These are phyloP conservation scores for Microtus pennsylvanicus DNA, from an alignment of 2,113 vertebrate genomes.

Conservation along the genomic window DNA sequence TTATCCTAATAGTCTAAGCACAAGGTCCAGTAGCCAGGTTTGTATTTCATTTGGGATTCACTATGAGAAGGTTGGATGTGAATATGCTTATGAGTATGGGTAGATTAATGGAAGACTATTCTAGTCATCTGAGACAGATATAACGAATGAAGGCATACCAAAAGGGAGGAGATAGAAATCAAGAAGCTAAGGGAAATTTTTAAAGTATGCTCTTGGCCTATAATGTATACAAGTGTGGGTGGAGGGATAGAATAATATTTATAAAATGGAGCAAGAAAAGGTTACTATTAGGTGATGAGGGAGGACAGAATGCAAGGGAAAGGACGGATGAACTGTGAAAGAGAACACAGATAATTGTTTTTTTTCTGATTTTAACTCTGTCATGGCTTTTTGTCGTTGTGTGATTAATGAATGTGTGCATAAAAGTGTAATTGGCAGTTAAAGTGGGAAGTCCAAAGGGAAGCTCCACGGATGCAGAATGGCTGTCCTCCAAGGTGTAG, in stretches of 20 bases:
- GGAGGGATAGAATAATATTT: neutral
- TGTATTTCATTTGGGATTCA: too few species aligned
- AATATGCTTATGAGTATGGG: too few species aligned
- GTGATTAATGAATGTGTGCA: neutral
- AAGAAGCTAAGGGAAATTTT: neutral
- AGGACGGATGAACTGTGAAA: neutral
- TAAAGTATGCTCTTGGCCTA: neutral
- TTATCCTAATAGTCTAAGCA: neutral
- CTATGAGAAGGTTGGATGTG: too few species aligned
- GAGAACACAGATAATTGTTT: neutral
- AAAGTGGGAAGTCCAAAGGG: neutral
- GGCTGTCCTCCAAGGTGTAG: neutral
- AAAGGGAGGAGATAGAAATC: neutral
- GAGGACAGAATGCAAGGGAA: neutral
- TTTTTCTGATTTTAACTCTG: neutral
- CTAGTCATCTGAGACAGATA: too few species aligned
- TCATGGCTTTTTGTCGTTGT: neutral
- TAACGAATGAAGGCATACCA: neutral
- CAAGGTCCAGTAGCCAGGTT: too few species aligned
- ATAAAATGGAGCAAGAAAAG: neutral
- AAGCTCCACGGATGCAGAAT: too few species aligned
- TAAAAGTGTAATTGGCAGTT: neutral
- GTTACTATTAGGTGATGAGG: neutral
- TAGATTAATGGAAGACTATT: too few species aligned
- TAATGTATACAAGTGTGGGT: neutral